These are phyloP conservation scores for Priocnemis perturbator DNA, from an alignment of 2,888 invertebrate genomes.

Conservation along the genomic window DNA sequence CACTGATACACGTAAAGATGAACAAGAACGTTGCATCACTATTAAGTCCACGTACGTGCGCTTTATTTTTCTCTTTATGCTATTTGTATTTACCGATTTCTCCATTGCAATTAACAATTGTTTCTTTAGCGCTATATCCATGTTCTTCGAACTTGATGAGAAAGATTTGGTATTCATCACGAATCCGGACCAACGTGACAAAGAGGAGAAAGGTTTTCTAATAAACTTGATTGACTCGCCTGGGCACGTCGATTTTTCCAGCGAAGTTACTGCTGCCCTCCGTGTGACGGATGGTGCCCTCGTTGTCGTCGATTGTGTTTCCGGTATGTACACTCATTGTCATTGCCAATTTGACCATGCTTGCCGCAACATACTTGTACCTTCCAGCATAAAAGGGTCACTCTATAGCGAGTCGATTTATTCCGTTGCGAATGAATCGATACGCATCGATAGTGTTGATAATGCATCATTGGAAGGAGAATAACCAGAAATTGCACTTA, in stretches of 20 bases:
- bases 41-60: conserved; percentile 98
- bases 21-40: conserved; percentile 99
- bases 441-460: conserved; percentile 78
- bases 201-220: conserved; percentile 95
- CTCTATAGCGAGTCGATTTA: conserved; percentile 66
- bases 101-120: neutral
- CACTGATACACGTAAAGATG: conserved; percentile 99
- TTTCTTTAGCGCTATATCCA: conserved; percentile 93
- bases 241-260: conserved; percentile 99
- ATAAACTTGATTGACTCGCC: conserved; percentile 99
- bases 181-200: conserved; percentile 92
- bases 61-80: too few relatives aligned
- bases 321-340: conserved; percentile 81
- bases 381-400: conserved; percentile 71
- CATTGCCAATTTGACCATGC: neutral
- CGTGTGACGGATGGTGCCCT: conserved; percentile 99
- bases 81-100: neutral
- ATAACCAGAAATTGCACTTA: conserved; percentile 75
- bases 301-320: conserved; percentile 99
- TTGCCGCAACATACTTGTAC: conserved; percentile 11
- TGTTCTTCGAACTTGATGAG: conserved; percentile 98
- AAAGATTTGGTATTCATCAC: conserved; percentile 97
- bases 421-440: conserved; percentile 44
- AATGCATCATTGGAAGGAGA: conserved; percentile 83
- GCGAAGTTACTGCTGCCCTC: conserved; percentile 99